Conservation (phyloP, 2,113 vertebrate genomes). For the Mesoclemmys tuberculata region DNA sequence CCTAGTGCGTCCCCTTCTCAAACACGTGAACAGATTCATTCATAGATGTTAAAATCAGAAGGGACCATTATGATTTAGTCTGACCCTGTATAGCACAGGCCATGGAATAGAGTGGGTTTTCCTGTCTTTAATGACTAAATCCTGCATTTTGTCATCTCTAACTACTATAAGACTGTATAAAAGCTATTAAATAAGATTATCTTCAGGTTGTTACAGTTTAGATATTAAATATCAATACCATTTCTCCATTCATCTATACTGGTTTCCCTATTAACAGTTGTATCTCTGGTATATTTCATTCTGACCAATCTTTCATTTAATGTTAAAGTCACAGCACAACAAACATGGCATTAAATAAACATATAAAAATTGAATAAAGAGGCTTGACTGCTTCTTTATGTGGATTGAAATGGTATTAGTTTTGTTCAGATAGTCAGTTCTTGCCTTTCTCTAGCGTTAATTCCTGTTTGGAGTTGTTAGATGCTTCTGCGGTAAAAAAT, state of each 20-base stretch:
- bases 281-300: not conserved
- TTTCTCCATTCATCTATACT: rapidly evolving
- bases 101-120: not conserved
- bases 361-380: rapidly evolving
- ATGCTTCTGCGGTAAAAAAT: not conserved
- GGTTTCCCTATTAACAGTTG: not conserved
- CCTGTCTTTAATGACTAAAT: not conserved
- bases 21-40: rapidly evolving
- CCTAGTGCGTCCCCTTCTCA: not conserved
- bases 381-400: not conserved
- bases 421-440: not conserved
- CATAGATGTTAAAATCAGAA: not conserved
- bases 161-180: not conserved
- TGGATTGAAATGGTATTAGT: not conserved
- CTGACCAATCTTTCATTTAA: not conserved
- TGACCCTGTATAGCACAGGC: not conserved
- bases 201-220: not conserved
- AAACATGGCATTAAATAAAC: not conserved
- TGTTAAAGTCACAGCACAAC: not conserved
- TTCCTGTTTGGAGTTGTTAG: not conserved
- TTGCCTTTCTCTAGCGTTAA: not conserved
- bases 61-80: not conserved
- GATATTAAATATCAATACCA: not conserved
- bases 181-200: not conserved
- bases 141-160: not conserved